phyloP scores from a whole-genome alignment of 1,140 invertebrate genomes.

The Zaprionus capensis region DNA sequence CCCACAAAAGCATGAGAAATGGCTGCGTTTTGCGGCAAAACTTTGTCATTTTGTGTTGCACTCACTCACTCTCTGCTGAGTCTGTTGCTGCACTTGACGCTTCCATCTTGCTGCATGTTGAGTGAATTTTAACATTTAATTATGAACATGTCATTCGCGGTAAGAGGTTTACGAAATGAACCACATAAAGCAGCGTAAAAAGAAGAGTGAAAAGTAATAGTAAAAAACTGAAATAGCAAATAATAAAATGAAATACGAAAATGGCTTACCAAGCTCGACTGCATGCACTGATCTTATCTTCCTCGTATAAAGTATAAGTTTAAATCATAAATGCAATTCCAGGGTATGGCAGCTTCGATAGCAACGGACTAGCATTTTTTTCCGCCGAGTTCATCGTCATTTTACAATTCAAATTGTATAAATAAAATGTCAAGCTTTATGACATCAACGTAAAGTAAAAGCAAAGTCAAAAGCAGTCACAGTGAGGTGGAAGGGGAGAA shows the following conservation, averaged over 20 bases:
- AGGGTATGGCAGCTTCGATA: conserved; percentile 1
- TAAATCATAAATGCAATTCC: neutral
- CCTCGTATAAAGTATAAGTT: neutral
- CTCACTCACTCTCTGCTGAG: neutral
- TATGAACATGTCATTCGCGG: conserved; percentile 77
- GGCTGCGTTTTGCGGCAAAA: conserved; percentile 30
- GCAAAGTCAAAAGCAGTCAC: neutral
- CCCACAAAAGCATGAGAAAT: conserved; percentile 42
- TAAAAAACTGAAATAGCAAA: conserved; percentile 33
- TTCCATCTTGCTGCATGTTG: conserved; percentile 53
- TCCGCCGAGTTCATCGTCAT: conserved; percentile 52
- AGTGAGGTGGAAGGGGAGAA: neutral
- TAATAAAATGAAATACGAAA: conserved; percentile 32
- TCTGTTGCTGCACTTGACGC: conserved; percentile 38
- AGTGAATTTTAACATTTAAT: conserved; percentile 80
- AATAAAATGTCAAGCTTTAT: conserved; percentile 71
- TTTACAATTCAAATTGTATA: conserved; percentile 63
- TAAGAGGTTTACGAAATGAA: conserved; percentile 77
- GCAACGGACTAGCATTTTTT: conserved; percentile 2
- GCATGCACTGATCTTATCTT: neutral
- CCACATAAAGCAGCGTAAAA: conserved; percentile 48
- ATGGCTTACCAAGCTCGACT: neutral
- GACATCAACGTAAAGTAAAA: conserved; percentile 39
- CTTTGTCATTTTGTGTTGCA: conserved; percentile 45
- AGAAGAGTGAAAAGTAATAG: neutral